Base-by-base conservation (phyloP, 2,797 vertebrate species). In the Cyclura pinguis region DNA sequence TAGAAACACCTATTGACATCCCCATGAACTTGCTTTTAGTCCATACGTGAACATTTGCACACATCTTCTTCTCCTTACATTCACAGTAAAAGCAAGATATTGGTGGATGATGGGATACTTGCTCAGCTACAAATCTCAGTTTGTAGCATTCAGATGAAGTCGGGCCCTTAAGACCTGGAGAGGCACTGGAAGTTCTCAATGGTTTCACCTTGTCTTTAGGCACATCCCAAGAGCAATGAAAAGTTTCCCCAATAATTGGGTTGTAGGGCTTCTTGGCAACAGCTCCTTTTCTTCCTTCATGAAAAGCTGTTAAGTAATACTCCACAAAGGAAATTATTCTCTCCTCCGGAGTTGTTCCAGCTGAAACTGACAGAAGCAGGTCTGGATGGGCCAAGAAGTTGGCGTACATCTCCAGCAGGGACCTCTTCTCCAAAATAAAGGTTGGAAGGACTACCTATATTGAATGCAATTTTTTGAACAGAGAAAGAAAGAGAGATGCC, bases 21-120 rank as follows among this genome's bases (percentile, higher is more conserved):
- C 99, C 99, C 98, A 99, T 98, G 96, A 99, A 99, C 97, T 99
- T 99, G 98, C 98, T 99, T 96, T 98, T 99, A 97, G 99, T 99
- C 98, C 98, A 99, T 0, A 99, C 97, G 0, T 99, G 98, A 73
- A 98, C 96, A 74, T 98, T 98, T 93, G 98, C 97, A 1, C 98
- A 99, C 96, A 99, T 98, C 88, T 95, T 97, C 97, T 97, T 98
- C 97, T 99, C 98, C 90, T 97, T 98, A 95, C 98, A 99, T 97
- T 99, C 99, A 55, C 98, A 99, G 96, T 99, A 99, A 96, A 99
- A 99, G 95, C 98, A 98, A 0, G 98, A 99, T 91, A 99, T 97
- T 0, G 99, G 99, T 0, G 98, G 99, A 86, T 99, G 99, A 87
- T 99, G 99, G 90, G 98, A 99, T 47, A 99, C 98, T 96, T 99